Percentiles rank a stretch among this genome's conserved stretches.
Conservation (phyloP, 2,797 vertebrate species). For the Alca torda region DNA sequence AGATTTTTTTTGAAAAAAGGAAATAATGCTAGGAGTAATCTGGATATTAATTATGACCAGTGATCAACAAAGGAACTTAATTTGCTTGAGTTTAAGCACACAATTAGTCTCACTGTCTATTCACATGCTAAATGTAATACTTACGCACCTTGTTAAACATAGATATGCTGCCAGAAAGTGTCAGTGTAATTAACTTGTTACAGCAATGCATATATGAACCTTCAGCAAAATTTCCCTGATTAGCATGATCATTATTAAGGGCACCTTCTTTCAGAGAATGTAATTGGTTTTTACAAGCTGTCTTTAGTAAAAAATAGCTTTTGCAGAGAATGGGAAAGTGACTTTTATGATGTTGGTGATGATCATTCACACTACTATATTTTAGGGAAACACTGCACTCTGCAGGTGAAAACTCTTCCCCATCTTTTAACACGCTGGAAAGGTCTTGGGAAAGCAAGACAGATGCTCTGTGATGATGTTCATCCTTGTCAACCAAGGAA, state of each 20-base stretch:
- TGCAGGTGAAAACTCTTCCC: constrained; percentile 30
- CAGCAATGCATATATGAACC: background rate
- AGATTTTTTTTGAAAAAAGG: background rate
- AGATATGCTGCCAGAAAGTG: background rate
- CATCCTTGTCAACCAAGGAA: background rate
- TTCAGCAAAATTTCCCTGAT: background rate
- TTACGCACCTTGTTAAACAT: background rate
- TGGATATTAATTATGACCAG: background rate
- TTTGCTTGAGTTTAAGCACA: background rate
- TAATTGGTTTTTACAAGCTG: background rate
- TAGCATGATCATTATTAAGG: background rate
- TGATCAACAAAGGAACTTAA: background rate
- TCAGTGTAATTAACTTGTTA: background rate
- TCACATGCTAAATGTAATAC: background rate
- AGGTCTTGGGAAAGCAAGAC: background rate
- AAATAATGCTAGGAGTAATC: background rate
- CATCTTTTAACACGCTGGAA: accelerated
- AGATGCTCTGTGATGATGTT: background rate
- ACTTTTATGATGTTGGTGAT: accelerated
- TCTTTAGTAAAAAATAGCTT: background rate
- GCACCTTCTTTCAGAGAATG: background rate
- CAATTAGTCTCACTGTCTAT: background rate
- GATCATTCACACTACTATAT: background rate
- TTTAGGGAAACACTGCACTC: constrained; percentile 45
- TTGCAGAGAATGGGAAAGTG: background rate